These are phyloP conservation scores for Corvus cornix DNA, from an alignment of 2,113 vertebrate genomes.

Conservation along the genomic window DNA sequence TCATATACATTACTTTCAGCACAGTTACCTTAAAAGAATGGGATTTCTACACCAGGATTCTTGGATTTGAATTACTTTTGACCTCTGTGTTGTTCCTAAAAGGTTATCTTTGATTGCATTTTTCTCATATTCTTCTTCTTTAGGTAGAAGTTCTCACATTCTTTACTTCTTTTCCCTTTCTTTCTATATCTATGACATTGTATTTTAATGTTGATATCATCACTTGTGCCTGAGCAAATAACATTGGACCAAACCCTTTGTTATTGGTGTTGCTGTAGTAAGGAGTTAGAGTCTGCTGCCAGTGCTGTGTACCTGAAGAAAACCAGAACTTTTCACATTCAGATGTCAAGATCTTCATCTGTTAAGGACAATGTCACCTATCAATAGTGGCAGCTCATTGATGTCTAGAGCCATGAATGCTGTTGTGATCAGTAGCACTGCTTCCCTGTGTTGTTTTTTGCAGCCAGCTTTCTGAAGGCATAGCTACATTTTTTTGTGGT, in stretches of 20 bases:
- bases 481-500: background rate
- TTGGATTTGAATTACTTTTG: background rate
- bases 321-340: background rate
- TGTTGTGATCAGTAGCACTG: background rate
- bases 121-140: background rate
- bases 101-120: background rate
- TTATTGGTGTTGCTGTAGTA: background rate
- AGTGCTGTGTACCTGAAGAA: background rate
- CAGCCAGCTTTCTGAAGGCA: background rate
- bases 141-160: background rate
- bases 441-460: background rate
- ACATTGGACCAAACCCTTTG: background rate
- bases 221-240: background rate
- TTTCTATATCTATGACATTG: background rate
- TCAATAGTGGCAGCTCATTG: background rate
- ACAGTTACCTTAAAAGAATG: background rate
- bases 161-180: background rate
- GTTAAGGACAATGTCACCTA: background rate
- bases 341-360: background rate
- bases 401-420: background rate
- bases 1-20: background rate
- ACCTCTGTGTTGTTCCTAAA: background rate
- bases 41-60: background rate
- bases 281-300: background rate
- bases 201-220: background rate